A percentile compares a stretch with the other conserved stretches of the same genome.
Conservation (phyloP, 30 jellyfish, hydroid and myxozoan genomes). For the Mastigias papua region DNA sequence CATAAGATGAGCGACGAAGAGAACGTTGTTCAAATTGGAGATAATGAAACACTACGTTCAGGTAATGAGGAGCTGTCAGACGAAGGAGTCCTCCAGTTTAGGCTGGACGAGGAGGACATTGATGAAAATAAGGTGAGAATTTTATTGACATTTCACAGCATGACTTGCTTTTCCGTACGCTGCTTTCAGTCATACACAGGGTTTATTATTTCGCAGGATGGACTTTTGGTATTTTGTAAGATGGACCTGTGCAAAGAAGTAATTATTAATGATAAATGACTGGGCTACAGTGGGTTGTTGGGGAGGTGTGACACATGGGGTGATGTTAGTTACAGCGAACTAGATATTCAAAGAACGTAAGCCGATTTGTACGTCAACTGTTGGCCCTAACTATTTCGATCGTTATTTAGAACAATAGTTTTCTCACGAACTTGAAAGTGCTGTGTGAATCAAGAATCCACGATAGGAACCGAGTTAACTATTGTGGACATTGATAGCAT, state of each 20-base stretch:
- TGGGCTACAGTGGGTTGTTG: background rate
- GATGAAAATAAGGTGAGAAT: constrained; percentile 23
- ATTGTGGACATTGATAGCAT: too few relatives aligned
- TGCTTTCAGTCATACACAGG: too few relatives aligned
- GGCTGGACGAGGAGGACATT: background rate
- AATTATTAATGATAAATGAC: too few relatives aligned
- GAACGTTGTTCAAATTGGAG: background rate
- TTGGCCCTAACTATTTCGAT: too few relatives aligned
- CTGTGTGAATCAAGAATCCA: too few relatives aligned
- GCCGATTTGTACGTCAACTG: too few relatives aligned
- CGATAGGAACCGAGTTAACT: too few relatives aligned
- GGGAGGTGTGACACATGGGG: background rate
- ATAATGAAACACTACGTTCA: background rate
- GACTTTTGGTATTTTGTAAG: too few relatives aligned
- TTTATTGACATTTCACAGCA: constrained; percentile 1
- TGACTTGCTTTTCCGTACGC: background rate
- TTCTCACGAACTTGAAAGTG: too few relatives aligned
- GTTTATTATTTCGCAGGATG: too few relatives aligned
- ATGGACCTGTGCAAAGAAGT: too few relatives aligned
- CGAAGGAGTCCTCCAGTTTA: constrained; percentile 8
- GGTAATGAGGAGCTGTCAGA: constrained; percentile 10
- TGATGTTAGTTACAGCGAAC: background rate
- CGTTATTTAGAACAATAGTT: too few relatives aligned
- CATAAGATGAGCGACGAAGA: constrained; percentile 51
- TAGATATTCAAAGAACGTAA: background rate